Percentiles rank a stretch among this genome's conserved stretches.
Conservation (phyloP, 2,113 vertebrate genomes). For the Chelonoidis abingdonii region DNA sequence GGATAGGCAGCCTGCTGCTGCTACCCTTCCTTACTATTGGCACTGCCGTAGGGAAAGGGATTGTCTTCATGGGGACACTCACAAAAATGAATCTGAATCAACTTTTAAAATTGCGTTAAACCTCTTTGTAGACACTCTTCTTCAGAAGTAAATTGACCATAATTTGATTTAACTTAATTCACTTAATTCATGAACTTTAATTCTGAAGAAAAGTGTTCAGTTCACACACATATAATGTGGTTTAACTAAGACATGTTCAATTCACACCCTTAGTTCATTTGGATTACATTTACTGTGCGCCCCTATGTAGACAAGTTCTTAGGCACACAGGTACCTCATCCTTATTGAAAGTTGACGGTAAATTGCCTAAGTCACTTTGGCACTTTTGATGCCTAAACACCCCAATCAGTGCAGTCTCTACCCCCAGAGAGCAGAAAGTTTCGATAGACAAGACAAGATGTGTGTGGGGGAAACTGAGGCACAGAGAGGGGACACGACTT, state of each 20-base stretch:
- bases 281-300: not conserved
- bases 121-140: not conserved
- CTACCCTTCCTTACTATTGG: not conserved
- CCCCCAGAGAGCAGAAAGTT: not conserved
- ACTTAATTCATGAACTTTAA: not conserved
- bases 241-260: not conserved
- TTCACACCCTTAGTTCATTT: not conserved
- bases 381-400: not conserved
- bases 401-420: not conserved
- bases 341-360: not conserved
- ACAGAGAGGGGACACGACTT: not conserved
- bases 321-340: not conserved
- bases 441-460: not conserved
- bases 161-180: not conserved
- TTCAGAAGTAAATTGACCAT: not conserved
- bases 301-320: not conserved
- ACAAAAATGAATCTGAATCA: not conserved
- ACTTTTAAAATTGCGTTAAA: not conserved
- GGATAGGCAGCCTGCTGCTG: not conserved
- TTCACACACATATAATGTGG: not conserved
- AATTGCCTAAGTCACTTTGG: not conserved
- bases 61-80: not conserved
- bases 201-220: not conserved
- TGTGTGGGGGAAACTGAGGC: not conserved
- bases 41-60: too few species aligned